These are phyloP conservation scores for Penaeus monodon DNA, from an alignment of 2,888 invertebrate genomes.

Conservation along the genomic window DNA sequence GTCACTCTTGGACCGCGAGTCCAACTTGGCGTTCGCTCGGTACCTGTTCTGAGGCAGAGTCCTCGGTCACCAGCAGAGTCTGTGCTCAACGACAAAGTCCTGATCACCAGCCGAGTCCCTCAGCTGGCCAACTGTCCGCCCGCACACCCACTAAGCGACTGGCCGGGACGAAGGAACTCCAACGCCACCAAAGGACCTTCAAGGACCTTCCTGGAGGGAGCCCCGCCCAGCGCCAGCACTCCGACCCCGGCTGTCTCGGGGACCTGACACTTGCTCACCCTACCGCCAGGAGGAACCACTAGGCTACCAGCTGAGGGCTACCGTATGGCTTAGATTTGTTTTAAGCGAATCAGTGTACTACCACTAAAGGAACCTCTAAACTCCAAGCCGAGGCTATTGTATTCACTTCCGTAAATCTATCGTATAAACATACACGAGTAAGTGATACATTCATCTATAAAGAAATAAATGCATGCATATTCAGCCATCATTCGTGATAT, in stretches of 20 bases:
- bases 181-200: slow-evolving; percentile 14
- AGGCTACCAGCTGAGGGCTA: no score
- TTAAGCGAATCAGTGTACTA: no score
- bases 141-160: slow-evolving; percentile 34
- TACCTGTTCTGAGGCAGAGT: slow-evolving; percentile 25
- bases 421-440: no score
- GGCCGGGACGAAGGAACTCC: neutral
- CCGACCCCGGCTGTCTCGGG: slow-evolving; percentile 18
- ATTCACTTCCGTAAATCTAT: no score
- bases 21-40: neutral
- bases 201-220: slow-evolving; percentile 25
- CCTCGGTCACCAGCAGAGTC: neutral
- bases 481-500: no score
- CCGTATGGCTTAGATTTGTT: no score
- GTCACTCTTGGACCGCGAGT: no score
- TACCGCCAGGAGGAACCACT: neutral
- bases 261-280: neutral
- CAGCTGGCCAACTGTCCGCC: slow-evolving; percentile 21
- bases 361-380: no score
- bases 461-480: no score
- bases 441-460: no score
- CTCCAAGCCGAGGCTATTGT: no score
- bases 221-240: slow-evolving; percentile 18
- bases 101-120: neutral
- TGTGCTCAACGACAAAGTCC: slow-evolving; percentile 4